Conservation (phyloP, 2,888 invertebrate species). For the Pantelozetes paolii region DNA sequence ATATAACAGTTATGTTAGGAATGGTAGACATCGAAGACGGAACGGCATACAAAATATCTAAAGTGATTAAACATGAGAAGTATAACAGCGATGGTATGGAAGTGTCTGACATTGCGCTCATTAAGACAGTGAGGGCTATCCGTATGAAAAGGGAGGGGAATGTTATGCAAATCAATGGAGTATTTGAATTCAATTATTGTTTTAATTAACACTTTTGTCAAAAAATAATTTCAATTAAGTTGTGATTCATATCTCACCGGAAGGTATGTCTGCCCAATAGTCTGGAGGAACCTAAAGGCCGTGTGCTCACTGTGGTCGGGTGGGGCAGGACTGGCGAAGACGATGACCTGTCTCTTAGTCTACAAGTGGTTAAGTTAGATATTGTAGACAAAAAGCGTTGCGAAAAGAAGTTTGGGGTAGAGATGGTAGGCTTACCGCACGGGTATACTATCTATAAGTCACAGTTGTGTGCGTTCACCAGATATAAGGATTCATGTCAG, state of each 20-base stretch:
- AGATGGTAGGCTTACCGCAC: not conserved
- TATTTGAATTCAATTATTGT: not conserved
- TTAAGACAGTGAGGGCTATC: slow-evolving; percentile 74
- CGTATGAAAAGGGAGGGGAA: slow-evolving; percentile 59
- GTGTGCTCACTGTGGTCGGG: not conserved
- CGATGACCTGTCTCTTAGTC: not conserved
- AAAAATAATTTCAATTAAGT: no score
- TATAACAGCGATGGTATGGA: slow-evolving; percentile 20
- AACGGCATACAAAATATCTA: not conserved
- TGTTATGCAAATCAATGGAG: not conserved
- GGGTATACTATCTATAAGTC: slow-evolving; percentile 18
- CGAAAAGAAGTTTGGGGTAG: not conserved
- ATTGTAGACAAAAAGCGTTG: slow-evolving; percentile 12
- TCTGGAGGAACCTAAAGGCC: not conserved
- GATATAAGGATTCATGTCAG: slow-evolving; percentile 32
- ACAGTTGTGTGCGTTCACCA: slow-evolving; percentile 31
- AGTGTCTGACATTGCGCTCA: slow-evolving; percentile 60
- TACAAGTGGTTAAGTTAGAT: slow-evolving; percentile 31
- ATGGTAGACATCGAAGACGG: not conserved
- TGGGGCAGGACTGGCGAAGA: not conserved
- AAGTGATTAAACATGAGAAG: slow-evolving; percentile 1
- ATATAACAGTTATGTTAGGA: slow-evolving; percentile 10
- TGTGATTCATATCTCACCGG: not conserved
- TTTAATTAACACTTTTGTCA: no score
- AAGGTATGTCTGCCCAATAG: slow-evolving; percentile 10